Evolutionary conservation across 2,888 invertebrate genomes (phyloP).

Genomic region (Parascotia fuliginaria): DNA sequence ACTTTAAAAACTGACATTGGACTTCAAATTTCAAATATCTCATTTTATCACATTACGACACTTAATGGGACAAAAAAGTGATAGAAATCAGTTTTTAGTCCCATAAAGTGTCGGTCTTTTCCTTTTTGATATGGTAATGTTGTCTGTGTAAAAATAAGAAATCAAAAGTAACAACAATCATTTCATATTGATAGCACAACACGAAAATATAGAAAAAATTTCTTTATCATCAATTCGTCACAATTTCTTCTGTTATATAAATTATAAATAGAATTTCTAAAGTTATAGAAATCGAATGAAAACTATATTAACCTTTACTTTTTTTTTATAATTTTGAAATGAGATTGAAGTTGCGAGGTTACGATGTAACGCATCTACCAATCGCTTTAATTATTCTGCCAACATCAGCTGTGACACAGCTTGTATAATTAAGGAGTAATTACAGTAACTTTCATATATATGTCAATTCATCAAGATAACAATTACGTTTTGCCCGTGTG

Average conservation of each 20-base stretch:
- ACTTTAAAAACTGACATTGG: too few species aligned
- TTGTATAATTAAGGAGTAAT: constrained; percentile 42
- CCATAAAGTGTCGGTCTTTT: too few species aligned
- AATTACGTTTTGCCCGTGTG: constrained; percentile 41
- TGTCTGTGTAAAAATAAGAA: too few species aligned
- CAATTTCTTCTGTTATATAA: constrained; percentile 4
- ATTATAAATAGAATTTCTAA: constrained; percentile 7
- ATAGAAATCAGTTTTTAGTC: too few species aligned
- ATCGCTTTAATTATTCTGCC: constrained; percentile 36
- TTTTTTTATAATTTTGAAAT: constrained; percentile 27
- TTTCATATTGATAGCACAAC: constrained; percentile 1
- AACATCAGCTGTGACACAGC: constrained; percentile 44
- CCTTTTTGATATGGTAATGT: too few species aligned
- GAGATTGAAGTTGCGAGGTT: constrained; percentile 19
- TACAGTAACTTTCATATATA: constrained; percentile 30
- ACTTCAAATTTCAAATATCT: too few species aligned
- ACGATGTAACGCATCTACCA: constrained; percentile 20
- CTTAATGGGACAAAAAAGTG: too few species aligned
- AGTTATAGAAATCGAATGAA: constrained; percentile 13
- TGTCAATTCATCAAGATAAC: constrained; percentile 33
- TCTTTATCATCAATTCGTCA: neutral
- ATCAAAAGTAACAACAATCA: neutral
- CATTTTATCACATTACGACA: too few species aligned
- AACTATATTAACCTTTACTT: constrained; percentile 38
- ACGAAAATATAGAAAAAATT: constrained; percentile 1